These are phyloP conservation scores for Moxostoma hubbsi DNA, from an alignment of 2,797 vertebrate species.

Conservation along the genomic window DNA sequence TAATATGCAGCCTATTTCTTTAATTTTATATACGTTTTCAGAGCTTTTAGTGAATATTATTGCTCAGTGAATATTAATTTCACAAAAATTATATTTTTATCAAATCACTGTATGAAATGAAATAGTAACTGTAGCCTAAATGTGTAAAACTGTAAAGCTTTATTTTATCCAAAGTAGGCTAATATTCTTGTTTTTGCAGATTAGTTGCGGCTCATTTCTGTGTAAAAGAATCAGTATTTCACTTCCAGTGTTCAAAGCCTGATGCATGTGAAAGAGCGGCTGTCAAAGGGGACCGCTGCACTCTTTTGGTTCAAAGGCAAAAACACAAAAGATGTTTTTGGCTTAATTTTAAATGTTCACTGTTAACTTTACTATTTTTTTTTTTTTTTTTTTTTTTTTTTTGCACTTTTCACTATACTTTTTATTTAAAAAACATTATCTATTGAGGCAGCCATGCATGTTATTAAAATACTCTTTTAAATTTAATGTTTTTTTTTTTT, in stretches of 20 bases:
- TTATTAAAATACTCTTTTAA: no score
- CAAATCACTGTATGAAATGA: no score
- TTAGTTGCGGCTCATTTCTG: not conserved
- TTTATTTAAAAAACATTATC: not conserved
- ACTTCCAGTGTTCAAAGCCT: not conserved
- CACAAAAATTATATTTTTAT: no score
- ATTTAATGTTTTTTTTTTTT: no score
- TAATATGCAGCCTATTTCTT: no score
- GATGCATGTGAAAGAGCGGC: not conserved
- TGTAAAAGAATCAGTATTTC: not conserved
- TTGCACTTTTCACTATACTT: not conserved
- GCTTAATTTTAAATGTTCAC: not conserved
- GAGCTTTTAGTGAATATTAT: no score
- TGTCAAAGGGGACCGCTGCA: not conserved
- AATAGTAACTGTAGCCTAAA: no score
- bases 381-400: not conserved
- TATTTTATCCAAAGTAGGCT: no score
- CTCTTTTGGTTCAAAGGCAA: not conserved
- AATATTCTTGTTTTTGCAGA: not conserved
- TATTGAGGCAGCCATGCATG: no score
- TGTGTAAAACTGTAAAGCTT: no score
- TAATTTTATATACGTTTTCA: no score
- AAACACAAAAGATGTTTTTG: not conserved
- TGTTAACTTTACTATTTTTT: not conserved
- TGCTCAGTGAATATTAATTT: no score